phyloP scores from a whole-genome alignment of 1,140 invertebrate genomes.

The Caenorhabditis elegans region WBcel235 BX284602.5:7797001-7797500 shows the following conservation, averaged over 20 bases:
- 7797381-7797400: neutral
- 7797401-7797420: neutral
- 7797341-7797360: too few relatives aligned
- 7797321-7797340: too few relatives aligned
- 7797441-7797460: neutral
- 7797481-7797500: neutral
- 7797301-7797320: too few relatives aligned
- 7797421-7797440: neutral
- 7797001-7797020: neutral
- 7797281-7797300: neutral
- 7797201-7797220: neutral
- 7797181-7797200: neutral
- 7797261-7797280: conserved; percentile 2
- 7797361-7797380: too few relatives aligned
- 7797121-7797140: conserved; percentile 25
- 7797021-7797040: conserved; percentile 2
- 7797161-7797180: conserved; percentile 29
- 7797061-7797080: neutral
- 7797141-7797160: conserved; percentile 1
- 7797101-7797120: conserved; percentile 21
- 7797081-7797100: conserved; percentile 29
- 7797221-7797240: conserved; percentile 5
- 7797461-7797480: neutral
- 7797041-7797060: conserved; percentile 6
- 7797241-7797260: neutral